Base-by-base conservation (phyloP, 1,140 invertebrate genomes). In the Lethrus apterus region DNA sequence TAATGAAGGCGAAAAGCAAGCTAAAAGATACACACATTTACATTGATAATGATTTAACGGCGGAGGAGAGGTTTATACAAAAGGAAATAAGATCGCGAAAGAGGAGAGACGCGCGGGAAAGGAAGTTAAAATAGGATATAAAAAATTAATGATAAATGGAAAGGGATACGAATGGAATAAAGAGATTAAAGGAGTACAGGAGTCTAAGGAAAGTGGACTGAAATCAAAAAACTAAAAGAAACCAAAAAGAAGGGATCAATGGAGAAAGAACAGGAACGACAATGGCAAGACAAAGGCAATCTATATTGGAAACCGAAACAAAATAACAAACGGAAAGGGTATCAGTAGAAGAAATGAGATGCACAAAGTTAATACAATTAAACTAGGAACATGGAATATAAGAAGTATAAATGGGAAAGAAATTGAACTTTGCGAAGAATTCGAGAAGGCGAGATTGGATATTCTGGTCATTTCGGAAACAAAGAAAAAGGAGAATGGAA, bases 341-440 rank as follows among this genome's bases (percentile, higher is more conserved):
- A n/a, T n/a, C n/a, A 26, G 9, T 19, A 32, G 13, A 21, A 33
- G 4, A 8, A 18, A 32, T 19, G 2, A 15, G 42, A 23, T 13
- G 11, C 17, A 19, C 15, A 44, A 44, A 19, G 10, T 17, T 10
- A 18, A 10, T 21, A 44, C 30, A 32, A 44, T 7, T 44, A 26
- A 32, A 41, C 10, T 48, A 24, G 46, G 10, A 42, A 48, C 46
- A 21, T 48, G 46, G 36, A 48, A 48, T 34, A 43, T 43, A n/a
- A 41, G 46, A 43, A 24, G 30, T 33, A 2, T 48, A 21, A 26
- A 20, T 43, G 46, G 38, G 34, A 48, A 42, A 18, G 38, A 42
- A 42, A 31, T 23, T 32, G 46, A 48, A 48, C 32, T 42, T 11
- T 17, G 24, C 14, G 38, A 23, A 14, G 36, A 42, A 48, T 42